phyloP scores from a whole-genome alignment of 2,797 vertebrate genomes.

The Acropternis orthonyx region DNA sequence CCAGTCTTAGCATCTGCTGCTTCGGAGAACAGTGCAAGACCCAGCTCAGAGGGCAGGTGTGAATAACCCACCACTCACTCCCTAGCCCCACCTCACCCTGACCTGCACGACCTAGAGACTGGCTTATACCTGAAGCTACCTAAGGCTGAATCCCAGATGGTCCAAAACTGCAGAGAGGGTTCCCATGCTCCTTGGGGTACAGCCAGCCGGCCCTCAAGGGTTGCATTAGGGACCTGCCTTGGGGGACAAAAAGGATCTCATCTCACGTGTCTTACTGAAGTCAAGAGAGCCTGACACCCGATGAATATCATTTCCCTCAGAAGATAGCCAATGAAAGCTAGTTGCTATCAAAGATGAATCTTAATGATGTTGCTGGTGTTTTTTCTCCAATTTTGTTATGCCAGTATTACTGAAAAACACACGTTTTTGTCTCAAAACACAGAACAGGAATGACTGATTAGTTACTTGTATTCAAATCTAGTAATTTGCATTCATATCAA shows the following conservation, averaged over 20 bases:
- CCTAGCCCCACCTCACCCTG: background rate
- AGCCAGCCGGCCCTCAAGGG: accelerated
- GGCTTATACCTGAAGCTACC: background rate
- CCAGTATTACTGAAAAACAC: background rate
- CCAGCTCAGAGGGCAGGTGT: accelerated
- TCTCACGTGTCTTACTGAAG: background rate
- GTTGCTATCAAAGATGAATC: background rate
- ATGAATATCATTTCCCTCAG: background rate
- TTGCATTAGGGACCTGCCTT: background rate
- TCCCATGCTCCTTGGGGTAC: background rate
- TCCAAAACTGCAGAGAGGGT: background rate
- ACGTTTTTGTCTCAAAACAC: background rate
- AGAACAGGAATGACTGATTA: background rate
- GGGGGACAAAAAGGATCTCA: background rate
- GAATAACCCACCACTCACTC: accelerated
- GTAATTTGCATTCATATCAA: background rate
- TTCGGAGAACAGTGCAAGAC: background rate
- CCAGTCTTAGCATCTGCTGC: accelerated
- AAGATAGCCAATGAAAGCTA: background rate
- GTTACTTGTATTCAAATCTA: background rate
- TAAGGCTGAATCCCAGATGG: background rate
- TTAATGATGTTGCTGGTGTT: background rate
- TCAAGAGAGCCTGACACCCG: background rate
- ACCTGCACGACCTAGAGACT: background rate
- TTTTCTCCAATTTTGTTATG: background rate